phyloP scores from a whole-genome alignment of 1,140 invertebrate species.

The Drosophila ironensis region DNA sequence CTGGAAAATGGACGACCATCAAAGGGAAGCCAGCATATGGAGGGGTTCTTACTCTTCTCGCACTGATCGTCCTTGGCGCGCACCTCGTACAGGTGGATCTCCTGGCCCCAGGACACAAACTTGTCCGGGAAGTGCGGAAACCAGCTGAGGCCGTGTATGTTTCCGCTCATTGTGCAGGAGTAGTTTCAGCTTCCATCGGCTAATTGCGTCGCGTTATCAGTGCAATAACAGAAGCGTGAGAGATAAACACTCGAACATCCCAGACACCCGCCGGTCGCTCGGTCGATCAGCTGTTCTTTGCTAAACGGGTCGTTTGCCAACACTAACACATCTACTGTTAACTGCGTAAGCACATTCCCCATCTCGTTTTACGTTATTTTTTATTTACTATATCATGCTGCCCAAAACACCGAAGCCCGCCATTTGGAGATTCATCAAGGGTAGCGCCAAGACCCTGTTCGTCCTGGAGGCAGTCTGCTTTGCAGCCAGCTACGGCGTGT shows the following conservation, averaged over 20 bases:
- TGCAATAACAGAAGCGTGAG: constrained; percentile 56
- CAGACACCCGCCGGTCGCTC: constrained; percentile 14
- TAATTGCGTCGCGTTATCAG: constrained; percentile 75
- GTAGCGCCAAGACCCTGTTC: constrained; percentile 83
- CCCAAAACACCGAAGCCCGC: constrained; percentile 84
- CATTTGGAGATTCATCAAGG: constrained; percentile 83
- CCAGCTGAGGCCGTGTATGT: constrained; percentile 90
- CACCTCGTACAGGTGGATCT: constrained; percentile 92
- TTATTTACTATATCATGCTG: constrained; percentile 83
- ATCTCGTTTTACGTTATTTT: constrained; percentile 15
- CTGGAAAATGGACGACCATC: constrained; percentile 4
- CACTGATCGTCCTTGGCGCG: constrained; percentile 75
- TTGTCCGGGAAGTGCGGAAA: constrained; percentile 89
- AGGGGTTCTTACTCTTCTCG: constrained; percentile 37
- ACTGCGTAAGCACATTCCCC: constrained; percentile 46
- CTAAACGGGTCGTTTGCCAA: background rate
- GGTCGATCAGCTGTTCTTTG: constrained; percentile 35
- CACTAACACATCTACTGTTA: constrained; percentile 8
- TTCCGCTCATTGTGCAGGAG: constrained; percentile 63
- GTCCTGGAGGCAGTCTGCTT: constrained; percentile 83
- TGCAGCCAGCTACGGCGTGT: constrained; percentile 84
- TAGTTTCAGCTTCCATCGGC: constrained; percentile 42
- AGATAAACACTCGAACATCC: constrained; percentile 44
- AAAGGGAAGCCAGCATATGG: background rate
- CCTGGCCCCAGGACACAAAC: constrained; percentile 93